A percentile compares a stretch with the other conserved stretches of the same genome.
Conservation (phyloP, 1,140 invertebrate species). For the Trachymyrmex cornetzi region DNA sequence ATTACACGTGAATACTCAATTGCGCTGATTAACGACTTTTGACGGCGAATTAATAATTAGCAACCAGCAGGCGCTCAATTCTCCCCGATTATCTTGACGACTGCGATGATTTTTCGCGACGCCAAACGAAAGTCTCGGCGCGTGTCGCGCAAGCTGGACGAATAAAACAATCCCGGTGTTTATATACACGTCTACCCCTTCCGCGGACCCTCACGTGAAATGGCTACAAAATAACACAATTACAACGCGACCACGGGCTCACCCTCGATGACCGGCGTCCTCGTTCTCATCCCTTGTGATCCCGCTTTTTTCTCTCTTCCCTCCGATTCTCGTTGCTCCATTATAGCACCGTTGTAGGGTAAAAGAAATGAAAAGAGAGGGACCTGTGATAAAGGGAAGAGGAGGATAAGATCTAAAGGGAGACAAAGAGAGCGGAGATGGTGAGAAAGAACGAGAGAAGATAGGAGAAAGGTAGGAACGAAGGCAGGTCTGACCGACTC, state of each 20-base stretch:
- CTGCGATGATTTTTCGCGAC: slow-evolving; percentile 46
- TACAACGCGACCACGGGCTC: slow-evolving; percentile 83
- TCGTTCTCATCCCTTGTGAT: slow-evolving; percentile 73
- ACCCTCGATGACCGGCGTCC: slow-evolving; percentile 74
- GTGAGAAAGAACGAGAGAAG: neutral
- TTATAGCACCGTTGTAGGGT: slow-evolving; percentile 62
- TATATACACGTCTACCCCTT: slow-evolving; percentile 83
- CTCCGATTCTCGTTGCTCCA: slow-evolving; percentile 69
- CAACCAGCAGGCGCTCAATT: slow-evolving; percentile 29
- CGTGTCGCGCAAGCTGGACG: slow-evolving; percentile 79
- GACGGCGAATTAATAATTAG: slow-evolving; percentile 62
- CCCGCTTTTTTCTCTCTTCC: slow-evolving; percentile 69
- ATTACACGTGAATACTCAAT: slow-evolving; percentile 51
- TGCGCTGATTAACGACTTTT: slow-evolving; percentile 59
- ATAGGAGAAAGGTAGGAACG: slow-evolving; percentile 26
- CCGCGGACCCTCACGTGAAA: slow-evolving; percentile 84
- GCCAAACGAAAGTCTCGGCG: slow-evolving; percentile 68
- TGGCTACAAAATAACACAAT: slow-evolving; percentile 86
- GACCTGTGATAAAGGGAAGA: slow-evolving; percentile 43
- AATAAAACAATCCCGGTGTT: slow-evolving; percentile 86
- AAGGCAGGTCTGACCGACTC: slow-evolving; percentile 80
- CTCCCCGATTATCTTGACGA: slow-evolving; percentile 54
- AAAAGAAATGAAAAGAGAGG: slow-evolving; percentile 42
- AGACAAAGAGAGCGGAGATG: slow-evolving; percentile 27
- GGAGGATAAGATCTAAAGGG: slow-evolving; percentile 37